Percentiles rank a stretch among this genome's conserved stretches.
phyloP scores from a whole-genome alignment of 2,113 vertebrate genomes.

The Amblyornis subalaris region DNA sequence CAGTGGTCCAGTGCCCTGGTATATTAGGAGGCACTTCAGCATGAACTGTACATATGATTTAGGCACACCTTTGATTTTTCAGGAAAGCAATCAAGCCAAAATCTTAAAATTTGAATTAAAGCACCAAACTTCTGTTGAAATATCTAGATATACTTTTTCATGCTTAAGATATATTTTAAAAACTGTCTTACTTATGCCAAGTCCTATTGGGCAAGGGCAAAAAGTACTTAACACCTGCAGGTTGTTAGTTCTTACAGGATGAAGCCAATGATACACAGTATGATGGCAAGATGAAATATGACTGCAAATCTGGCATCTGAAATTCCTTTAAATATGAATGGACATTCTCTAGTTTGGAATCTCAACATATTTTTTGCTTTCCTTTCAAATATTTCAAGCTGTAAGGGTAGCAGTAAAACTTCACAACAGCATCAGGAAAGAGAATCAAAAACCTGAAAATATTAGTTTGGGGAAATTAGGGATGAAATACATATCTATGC shows the following conservation, averaged over 20 bases:
- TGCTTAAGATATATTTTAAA: background rate
- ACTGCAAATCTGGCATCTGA: background rate
- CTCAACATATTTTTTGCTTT: background rate
- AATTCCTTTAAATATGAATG: background rate
- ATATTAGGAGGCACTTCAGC: background rate
- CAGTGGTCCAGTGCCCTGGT: background rate
- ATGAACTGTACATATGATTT: background rate
- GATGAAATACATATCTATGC: background rate
- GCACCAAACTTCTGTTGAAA: background rate
- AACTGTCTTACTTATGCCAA: background rate
- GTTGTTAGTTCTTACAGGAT: background rate
- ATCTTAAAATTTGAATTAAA: background rate
- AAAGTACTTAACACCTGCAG: background rate
- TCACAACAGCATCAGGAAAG: background rate
- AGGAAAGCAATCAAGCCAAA: background rate
- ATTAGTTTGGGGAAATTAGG: background rate
- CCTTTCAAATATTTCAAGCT: background rate
- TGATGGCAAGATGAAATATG: background rate
- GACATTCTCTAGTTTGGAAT: background rate
- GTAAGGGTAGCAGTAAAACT: background rate
- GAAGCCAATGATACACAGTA: background rate
- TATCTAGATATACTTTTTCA: background rate
- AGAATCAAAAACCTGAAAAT: background rate
- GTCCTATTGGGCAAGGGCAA: background rate
- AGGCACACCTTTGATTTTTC: background rate